These are phyloP conservation scores for Myripristis murdjan DNA, from an alignment of 2,797 vertebrate genomes.

Conservation along the genomic window DNA sequence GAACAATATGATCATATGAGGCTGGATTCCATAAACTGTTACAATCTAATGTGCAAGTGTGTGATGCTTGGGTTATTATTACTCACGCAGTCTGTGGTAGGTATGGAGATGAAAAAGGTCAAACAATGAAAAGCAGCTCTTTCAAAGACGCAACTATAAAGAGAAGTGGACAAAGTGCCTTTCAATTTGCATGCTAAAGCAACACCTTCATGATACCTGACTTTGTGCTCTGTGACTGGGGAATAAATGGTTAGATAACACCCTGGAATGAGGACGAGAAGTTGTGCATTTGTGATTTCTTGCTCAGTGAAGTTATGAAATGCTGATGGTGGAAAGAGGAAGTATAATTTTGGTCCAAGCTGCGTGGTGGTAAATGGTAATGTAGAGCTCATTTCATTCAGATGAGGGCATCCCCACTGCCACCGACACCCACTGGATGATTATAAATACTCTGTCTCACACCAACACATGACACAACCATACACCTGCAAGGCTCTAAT, in stretches of 20 bases:
- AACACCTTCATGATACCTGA: not conserved
- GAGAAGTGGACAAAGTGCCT: not conserved
- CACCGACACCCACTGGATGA: slow-evolving; percentile 20
- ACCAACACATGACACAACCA: slow-evolving; percentile 34
- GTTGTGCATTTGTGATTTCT: not conserved
- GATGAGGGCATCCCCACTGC: slow-evolving; percentile 27
- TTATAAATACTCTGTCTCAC: slow-evolving; percentile 44
- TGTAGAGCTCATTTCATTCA: not conserved
- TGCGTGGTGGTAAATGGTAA: not conserved
- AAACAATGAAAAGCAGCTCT: not conserved
- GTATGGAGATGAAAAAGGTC: not conserved
- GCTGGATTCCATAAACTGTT: not conserved
- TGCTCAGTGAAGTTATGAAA: slow-evolving; percentile 3
- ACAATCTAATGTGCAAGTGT: not conserved
- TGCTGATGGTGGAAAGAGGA: slow-evolving; percentile 40
- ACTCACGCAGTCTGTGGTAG: slow-evolving; percentile 4
- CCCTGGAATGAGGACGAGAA: not conserved
- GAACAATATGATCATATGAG: slow-evolving; percentile 11
- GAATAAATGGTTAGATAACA: not conserved
- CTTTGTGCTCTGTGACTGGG: not conserved
- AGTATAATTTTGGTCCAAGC: not conserved
- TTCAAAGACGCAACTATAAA: not conserved
- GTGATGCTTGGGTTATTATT: not conserved
- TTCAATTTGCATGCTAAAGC: slow-evolving; percentile 6
- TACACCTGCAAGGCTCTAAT: slow-evolving; percentile 66